Evolutionary conservation across 2,113 vertebrate genomes (phyloP), one percentile per base, ranked within the genome.

Genomic region (Clarias gariepinus): DNA sequence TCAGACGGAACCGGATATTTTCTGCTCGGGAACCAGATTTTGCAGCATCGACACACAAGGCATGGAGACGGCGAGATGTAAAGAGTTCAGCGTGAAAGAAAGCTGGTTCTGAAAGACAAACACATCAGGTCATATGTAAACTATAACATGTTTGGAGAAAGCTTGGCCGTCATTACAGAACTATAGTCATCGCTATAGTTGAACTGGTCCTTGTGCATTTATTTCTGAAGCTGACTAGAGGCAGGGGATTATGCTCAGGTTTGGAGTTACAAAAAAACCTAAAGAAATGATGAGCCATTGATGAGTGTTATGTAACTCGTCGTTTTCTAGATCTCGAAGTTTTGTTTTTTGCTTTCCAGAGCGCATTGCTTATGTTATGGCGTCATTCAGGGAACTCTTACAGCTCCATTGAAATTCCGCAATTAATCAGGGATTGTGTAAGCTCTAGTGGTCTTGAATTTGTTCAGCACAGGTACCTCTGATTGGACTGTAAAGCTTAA

Each of bases 181-280:
- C 83, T 85, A 30, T 23, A 64, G 47, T 85, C 18, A 74, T 30
- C 13, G 25, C 33, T 28, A 21, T 69, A 2, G 10, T 53, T 84
- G 47, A 73, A 74, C 53, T 6, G 30, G 57, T 13, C 61, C 58
- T 73, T 60, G 82, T 73, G 57, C 33, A 52, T 41, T 71, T 10
- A 33, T 5, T 16, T 30, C 16, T 53, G 57, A 19, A 41, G 82
- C 25, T 21, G 13, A 84, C 33, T 19, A 16, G 28, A 58, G 36
- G 19, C 66, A 74, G 82, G 19, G 53, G 53, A 58, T 68, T 68
- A 60, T 47, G 21, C 83, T 84, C 83, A 84, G 83, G 83, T 36
- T 76, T 74, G 2, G 28, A 61, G 23, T 47, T 55, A 36, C 61
- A 18, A 4, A 18, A 19, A 15, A 4, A 69, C 2, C 2, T 15